Conservation (phyloP, 2,113 vertebrate species). For the Anser brachyrhynchus region DNA sequence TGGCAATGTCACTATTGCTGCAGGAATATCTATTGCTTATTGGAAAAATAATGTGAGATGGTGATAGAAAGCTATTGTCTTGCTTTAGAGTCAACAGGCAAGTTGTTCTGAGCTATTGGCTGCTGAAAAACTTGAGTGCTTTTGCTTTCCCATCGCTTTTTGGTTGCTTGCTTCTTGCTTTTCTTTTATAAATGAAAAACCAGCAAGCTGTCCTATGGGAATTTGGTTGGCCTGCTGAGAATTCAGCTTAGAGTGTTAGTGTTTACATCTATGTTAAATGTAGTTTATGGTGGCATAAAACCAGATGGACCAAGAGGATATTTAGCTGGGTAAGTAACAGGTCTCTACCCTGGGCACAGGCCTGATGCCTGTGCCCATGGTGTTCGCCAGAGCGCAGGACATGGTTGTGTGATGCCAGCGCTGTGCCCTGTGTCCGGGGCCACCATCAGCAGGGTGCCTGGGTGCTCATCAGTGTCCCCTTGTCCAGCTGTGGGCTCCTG, state of each 20-base stretch:
- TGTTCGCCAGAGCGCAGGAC: neutral
- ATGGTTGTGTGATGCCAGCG: neutral
- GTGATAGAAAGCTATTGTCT: neutral
- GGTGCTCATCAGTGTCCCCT: neutral
- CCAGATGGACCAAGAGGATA: neutral
- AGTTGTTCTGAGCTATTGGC: neutral
- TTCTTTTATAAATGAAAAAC: slow-evolving; percentile 4
- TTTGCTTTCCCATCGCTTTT: slow-evolving; percentile 23
- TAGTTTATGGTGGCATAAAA: neutral
- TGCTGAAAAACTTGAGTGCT: neutral
- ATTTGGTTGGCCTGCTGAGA: neutral
- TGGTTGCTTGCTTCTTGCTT: slow-evolving; percentile 7
- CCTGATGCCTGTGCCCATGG: rapidly evolving
- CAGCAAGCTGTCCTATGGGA: neutral
- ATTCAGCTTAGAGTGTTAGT: neutral
- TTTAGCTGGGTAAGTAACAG: neutral
- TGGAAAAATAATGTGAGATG: slow-evolving; percentile 19
- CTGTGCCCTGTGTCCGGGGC: neutral
- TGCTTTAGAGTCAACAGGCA: slow-evolving; percentile 18
- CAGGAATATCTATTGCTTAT: slow-evolving; percentile 15
- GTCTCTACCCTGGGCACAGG: neutral
- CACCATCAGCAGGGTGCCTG: neutral
- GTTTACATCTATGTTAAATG: neutral
- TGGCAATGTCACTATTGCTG: neutral
- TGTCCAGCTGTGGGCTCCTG: neutral